phyloP scores from a whole-genome alignment of 2,888 invertebrate genomes.

The Sylvicola cinctus region DNA sequence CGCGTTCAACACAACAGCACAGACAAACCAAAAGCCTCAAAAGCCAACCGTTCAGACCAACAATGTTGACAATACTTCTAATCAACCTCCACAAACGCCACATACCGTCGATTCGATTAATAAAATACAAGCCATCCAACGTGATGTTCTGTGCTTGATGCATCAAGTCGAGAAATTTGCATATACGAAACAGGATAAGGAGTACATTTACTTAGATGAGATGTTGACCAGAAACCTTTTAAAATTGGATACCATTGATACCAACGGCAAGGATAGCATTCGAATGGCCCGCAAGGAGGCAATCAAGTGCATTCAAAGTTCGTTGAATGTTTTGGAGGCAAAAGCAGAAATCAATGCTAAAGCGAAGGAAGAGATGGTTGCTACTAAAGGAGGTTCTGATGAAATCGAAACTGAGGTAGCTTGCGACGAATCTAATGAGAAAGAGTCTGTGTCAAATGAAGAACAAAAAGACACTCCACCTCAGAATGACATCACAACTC shows the following conservation, averaged over 20 bases:
- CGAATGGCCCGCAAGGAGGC: conserved; percentile 70
- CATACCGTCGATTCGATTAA: conserved; percentile 42
- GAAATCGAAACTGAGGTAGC: too few species aligned
- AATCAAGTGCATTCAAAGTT: conserved; percentile 71
- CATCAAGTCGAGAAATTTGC: conserved; percentile 50
- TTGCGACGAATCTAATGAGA: too few species aligned
- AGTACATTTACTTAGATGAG: conserved; percentile 78
- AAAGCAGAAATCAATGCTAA: conserved; percentile 30
- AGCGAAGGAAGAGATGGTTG: too few species aligned
- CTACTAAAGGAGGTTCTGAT: too few species aligned
- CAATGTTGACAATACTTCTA: conserved; percentile 16
- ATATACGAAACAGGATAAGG: conserved; percentile 42
- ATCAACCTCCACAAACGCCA: conserved; percentile 21
- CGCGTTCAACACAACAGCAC: conserved; percentile 7
- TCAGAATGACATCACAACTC: too few species aligned
- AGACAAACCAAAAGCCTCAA: conserved; percentile 7
- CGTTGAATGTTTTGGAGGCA: conserved; percentile 65
- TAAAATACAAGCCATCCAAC: conserved; percentile 58
- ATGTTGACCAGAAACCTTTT: conserved; percentile 87
- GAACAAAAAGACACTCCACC: too few species aligned
- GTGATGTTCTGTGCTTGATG: conserved; percentile 60
- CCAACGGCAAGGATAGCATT: conserved; percentile 78
- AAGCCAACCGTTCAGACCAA: conserved; percentile 4
- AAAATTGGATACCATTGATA: conserved; percentile 79
- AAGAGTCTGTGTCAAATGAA: too few species aligned